A percentile compares a stretch with the other conserved stretches of the same genome.
Evolutionary conservation across 1,140 invertebrate species (phyloP).

Genomic region (Orius insidiosus): DNA sequence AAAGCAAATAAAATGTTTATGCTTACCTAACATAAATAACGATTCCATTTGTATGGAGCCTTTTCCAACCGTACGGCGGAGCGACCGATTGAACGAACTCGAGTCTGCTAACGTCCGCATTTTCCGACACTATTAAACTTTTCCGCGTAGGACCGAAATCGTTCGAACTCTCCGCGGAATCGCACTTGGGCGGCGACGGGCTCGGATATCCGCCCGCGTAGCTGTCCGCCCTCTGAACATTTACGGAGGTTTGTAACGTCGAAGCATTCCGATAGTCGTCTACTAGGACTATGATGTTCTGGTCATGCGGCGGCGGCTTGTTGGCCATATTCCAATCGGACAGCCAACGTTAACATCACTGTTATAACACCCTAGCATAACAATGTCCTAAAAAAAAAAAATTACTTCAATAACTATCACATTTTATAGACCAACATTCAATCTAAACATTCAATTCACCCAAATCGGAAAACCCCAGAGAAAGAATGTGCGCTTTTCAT

Average conservation of each 20-base stretch:
- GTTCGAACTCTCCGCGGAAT: constrained; percentile 25
- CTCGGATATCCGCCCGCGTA: constrained; percentile 10
- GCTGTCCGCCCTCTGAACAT: not conserved
- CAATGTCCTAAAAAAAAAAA: constrained; percentile 14
- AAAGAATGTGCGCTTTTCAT: too few species aligned
- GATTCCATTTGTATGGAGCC: constrained; percentile 30
- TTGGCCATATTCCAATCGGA: constrained; percentile 17
- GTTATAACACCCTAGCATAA: constrained; percentile 15
- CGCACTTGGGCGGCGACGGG: not conserved
- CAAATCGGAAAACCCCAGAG: not conserved
- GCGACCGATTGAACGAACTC: constrained; percentile 18
- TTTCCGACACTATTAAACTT: not conserved
- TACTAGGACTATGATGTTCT: constrained; percentile 17
- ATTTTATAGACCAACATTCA: not conserved
- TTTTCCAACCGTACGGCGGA: constrained; percentile 37
- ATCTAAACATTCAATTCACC: not conserved
- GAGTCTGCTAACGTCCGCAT: constrained; percentile 14
- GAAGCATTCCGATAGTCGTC: constrained; percentile 10
- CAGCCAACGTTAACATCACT: constrained; percentile 17
- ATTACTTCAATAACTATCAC: not conserved
- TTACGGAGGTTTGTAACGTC: constrained; percentile 13
- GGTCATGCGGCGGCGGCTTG: constrained; percentile 15
- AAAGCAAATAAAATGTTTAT: not conserved
- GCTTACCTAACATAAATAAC: constrained; percentile 39
- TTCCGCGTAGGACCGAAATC: constrained; percentile 11